A percentile compares a stretch with the other conserved stretches of the same genome.
phyloP scores from a whole-genome alignment of 2,797 vertebrate genomes.

The Clarias platycephalus region DNA sequence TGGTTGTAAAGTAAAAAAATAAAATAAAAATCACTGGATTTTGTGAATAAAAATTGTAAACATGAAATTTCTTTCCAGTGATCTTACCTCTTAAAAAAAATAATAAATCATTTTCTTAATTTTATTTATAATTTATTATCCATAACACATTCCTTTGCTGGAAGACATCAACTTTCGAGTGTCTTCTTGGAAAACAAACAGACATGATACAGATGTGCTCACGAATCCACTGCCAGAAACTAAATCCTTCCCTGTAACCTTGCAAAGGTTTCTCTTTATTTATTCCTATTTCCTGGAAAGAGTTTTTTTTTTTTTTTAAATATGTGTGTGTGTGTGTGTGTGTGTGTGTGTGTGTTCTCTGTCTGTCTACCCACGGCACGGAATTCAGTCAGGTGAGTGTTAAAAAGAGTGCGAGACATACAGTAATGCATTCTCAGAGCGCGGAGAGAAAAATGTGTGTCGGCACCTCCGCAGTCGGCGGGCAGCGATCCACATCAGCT shows the following conservation, averaged over 20 bases:
- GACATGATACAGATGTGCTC: not conserved
- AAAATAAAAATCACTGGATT: not conserved
- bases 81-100: not conserved
- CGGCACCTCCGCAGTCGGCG: constrained; percentile 9
- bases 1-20: not conserved
- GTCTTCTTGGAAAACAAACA: not conserved
- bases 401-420: constrained; percentile 36
- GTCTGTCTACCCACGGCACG: not conserved
- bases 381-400: constrained; percentile 20
- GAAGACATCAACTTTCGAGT: too few relatives aligned
- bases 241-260: not conserved
- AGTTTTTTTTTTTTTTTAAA: too few relatives aligned
- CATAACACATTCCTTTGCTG: not conserved
- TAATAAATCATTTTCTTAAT: not conserved
- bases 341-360: too few relatives aligned
- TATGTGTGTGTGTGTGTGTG: too few relatives aligned
- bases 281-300: not conserved
- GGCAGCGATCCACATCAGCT: not conserved
- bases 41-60: not conserved
- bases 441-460: constrained; percentile 35
- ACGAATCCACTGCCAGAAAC: not conserved
- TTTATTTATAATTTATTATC: not conserved
- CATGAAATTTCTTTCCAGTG: not conserved
- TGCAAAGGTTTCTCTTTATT: not conserved
- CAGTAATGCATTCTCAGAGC: not conserved